Percentiles rank a stretch among this genome's conserved stretches.
phyloP scores from a whole-genome alignment of 2,797 vertebrate genomes.

The Phoxinus dragarum region DNA sequence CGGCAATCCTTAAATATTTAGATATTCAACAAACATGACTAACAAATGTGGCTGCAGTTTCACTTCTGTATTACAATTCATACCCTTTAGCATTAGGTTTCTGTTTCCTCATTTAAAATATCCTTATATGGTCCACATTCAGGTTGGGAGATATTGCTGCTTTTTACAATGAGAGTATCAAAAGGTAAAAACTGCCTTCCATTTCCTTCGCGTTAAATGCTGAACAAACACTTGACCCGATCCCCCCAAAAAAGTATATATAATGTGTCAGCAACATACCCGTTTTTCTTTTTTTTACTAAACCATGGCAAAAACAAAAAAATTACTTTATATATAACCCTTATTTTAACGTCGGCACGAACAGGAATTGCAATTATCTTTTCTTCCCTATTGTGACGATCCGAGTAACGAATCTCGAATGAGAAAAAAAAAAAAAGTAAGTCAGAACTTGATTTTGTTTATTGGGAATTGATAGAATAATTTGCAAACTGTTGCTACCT shows the following conservation, averaged over 20 bases:
- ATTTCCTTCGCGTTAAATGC: slow-evolving; percentile 14
- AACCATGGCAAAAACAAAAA: neutral
- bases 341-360: neutral
- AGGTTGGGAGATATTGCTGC: neutral
- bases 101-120: slow-evolving; percentile 2
- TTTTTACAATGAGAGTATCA: slow-evolving; percentile 27
- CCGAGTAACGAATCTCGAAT: neutral
- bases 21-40: slow-evolving; percentile 17
- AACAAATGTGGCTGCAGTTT: neutral
- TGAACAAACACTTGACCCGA: neutral
- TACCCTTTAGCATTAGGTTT: neutral
- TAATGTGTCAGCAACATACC: neutral
- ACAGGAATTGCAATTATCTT: too few relatives aligned
- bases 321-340: neutral
- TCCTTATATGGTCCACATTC: slow-evolving; percentile 27
- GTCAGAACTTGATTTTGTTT: too few relatives aligned
- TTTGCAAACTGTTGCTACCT: neutral
- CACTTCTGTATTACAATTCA: slow-evolving; percentile 17
- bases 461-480: neutral
- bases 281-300: neutral
- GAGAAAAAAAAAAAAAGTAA: neutral
- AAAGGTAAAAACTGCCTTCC: slow-evolving; percentile 4
- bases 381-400: too few relatives aligned
- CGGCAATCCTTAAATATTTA: neutral
- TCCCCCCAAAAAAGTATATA: neutral